These are phyloP conservation scores for Calameuta pallipes DNA, from an alignment of 2,888 invertebrate genomes.

Conservation along the genomic window DNA sequence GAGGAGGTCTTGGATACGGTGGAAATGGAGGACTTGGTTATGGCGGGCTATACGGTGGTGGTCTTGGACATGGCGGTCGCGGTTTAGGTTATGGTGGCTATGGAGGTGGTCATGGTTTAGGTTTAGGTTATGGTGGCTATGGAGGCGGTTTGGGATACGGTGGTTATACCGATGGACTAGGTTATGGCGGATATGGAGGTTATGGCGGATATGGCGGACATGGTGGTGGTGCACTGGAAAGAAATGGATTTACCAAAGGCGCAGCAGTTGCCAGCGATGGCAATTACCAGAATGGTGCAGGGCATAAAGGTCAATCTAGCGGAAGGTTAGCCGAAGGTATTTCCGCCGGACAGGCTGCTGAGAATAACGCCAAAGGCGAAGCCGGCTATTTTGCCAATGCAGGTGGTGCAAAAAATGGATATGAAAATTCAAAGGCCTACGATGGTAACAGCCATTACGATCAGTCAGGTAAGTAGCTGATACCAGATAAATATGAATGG, in stretches of 20 bases:
- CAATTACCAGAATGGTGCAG: slow-evolving; percentile 69
- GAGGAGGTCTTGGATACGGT: slow-evolving; percentile 51
- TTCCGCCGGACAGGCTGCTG: slow-evolving; percentile 68
- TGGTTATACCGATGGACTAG: slow-evolving; percentile 31
- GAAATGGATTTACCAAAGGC: slow-evolving; percentile 37
- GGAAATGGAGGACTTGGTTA: slow-evolving; percentile 61
- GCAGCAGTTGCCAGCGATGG: slow-evolving; percentile 65
- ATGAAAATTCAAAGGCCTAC: slow-evolving; percentile 72
- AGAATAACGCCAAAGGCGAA: slow-evolving; percentile 63
- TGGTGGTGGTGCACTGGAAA: slow-evolving; percentile 71
- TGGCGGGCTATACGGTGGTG: slow-evolving; percentile 58
- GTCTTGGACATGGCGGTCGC: slow-evolving; percentile 53
- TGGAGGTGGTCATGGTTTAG: slow-evolving; percentile 50
- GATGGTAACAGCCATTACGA: slow-evolving; percentile 71
- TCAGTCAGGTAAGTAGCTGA: slow-evolving; percentile 68
- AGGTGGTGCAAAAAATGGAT: slow-evolving; percentile 70
- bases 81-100: slow-evolving; percentile 11
- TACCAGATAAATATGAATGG: not conserved
- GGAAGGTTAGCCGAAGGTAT: slow-evolving; percentile 72
- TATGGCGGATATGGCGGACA: slow-evolving; percentile 69
- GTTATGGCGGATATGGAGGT: slow-evolving; percentile 57
- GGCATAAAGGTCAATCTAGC: slow-evolving; percentile 70
- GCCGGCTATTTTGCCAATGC: slow-evolving; percentile 68
- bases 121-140: slow-evolving; percentile 67
- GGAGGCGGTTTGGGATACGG: slow-evolving; percentile 52